Base-by-base conservation (phyloP, 2,888 invertebrate genomes). In the Cheilosia soror region DNA sequence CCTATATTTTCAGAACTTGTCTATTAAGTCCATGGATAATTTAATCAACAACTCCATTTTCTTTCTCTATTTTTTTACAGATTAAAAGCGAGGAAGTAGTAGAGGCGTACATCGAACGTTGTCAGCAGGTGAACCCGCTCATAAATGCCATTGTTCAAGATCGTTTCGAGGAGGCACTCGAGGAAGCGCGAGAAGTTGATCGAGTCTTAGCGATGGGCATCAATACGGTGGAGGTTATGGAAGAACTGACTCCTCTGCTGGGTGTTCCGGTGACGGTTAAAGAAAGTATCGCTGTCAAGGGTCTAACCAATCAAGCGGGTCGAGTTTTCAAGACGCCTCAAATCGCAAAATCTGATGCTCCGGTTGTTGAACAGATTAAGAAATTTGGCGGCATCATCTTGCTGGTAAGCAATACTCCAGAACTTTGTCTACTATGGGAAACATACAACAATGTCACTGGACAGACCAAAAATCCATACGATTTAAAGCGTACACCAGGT, bases 391-490 rank as follows among this genome's bases (percentile, higher is more conserved):
- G 96, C 33, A 97, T 98, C 85, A 96, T 96, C 3, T 92, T 98
- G 62, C 95, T 96, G 2, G 96, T 97, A 2, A 98, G 98, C 44
- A 98, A 98, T 91, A 96, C 97, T 0, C 97, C 98, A 0, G 98
- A 98, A 90, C 93, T 97, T 60, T 98, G 98, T 89, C 94, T 98
- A 94, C 96, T 96, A 93, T 97, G 96, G 95, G 98, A 98, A 92
- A 97, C 97, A 0, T 95, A 95, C 88, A 98, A 98, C 92, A 96
- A 96, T 77, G 95, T 98, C 0, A 96, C 96, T 44, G 98, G 99
- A 0, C 93, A 95, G 53, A 97, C 98, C 0, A 95, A 94, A 89
- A 99, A 98, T 92, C 98, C 98, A 0, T 98, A 98, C 90, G 96
- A 98, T 90, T 94, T 95, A 71, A 92, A 91, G 85, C 94, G 96